Conservation (phyloP, 2,888 invertebrate species). For the Coelinius sp. region DNA sequence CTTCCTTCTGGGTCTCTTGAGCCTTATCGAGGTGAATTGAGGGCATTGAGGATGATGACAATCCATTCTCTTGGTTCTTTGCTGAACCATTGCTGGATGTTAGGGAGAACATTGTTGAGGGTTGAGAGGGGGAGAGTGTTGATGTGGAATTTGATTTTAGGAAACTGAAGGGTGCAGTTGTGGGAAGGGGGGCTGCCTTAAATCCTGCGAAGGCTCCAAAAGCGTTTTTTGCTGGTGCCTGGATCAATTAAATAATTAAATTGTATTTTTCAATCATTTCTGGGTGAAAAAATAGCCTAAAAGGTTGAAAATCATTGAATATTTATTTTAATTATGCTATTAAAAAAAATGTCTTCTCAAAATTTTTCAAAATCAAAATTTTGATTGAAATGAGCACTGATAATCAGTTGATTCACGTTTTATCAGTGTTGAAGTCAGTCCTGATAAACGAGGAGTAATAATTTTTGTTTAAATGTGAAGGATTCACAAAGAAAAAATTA, state of each 20-base stretch:
- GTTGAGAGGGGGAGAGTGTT: conserved; percentile 34
- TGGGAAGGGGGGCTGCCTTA: conserved; percentile 71
- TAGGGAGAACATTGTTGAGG: conserved; percentile 35
- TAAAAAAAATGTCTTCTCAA: no score
- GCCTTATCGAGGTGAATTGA: conserved; percentile 31
- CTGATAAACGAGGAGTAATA: no score
- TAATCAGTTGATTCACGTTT: no score
- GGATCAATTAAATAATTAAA: conserved; percentile 42
- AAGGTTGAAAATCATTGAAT: no score
- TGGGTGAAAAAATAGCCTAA: no score
- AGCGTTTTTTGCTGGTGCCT: conserved; percentile 74
- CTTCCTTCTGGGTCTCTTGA: conserved; percentile 29
- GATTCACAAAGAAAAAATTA: no score
- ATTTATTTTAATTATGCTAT: no score
- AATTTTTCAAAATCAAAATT: no score
- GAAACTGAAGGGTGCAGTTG: conserved; percentile 74
- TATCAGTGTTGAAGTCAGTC: no score
- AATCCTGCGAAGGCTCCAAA: conserved; percentile 77
- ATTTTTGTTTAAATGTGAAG: no score
- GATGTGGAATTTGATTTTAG: conserved; percentile 73
- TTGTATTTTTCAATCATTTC: not conserved
- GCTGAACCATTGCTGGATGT: conserved; percentile 53
- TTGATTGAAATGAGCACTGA: no score
- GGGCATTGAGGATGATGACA: conserved; percentile 15
- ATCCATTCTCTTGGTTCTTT: conserved; percentile 51